These are phyloP conservation scores for Heptranchias perlo DNA, from an alignment of 2,113 vertebrate species.

Conservation along the genomic window DNA sequence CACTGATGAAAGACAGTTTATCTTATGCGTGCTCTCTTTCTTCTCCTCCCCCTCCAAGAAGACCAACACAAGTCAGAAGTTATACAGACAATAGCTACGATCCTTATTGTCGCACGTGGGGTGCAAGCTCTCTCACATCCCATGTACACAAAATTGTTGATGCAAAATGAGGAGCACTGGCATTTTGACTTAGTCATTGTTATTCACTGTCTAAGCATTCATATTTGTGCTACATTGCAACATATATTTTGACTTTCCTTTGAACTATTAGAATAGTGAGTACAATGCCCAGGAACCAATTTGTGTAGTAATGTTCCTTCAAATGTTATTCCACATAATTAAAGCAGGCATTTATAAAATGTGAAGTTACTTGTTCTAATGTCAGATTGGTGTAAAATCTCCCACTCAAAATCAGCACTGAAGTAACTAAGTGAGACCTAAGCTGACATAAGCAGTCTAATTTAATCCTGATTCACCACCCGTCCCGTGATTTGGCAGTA, in stretches of 20 bases:
- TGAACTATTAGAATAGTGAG: neutral
- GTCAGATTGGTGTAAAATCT: neutral
- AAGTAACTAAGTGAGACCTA: neutral
- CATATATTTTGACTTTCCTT: neutral
- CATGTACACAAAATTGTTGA: neutral
- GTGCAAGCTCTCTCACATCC: neutral
- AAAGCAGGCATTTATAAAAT: neutral
- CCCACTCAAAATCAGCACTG: neutral
- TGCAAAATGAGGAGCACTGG: neutral
- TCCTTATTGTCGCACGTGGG: neutral
- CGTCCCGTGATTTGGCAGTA: neutral
- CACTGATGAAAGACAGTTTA: no score
- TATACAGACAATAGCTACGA: neutral
- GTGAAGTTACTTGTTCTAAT: neutral
- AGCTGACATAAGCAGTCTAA: neutral
- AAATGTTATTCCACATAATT: neutral
- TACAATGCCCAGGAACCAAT: neutral
- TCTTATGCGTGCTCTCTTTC: neutral
- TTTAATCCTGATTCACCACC: neutral
- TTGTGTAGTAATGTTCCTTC: neutral
- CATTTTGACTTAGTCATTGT: neutral
- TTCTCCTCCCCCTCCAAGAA: neutral
- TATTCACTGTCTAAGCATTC: neutral
- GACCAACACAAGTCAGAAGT: neutral
- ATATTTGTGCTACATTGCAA: neutral